These are phyloP conservation scores for Tryphoninae sp. DNA, from an alignment of 2,888 invertebrate species.

Conservation along the genomic window DNA sequence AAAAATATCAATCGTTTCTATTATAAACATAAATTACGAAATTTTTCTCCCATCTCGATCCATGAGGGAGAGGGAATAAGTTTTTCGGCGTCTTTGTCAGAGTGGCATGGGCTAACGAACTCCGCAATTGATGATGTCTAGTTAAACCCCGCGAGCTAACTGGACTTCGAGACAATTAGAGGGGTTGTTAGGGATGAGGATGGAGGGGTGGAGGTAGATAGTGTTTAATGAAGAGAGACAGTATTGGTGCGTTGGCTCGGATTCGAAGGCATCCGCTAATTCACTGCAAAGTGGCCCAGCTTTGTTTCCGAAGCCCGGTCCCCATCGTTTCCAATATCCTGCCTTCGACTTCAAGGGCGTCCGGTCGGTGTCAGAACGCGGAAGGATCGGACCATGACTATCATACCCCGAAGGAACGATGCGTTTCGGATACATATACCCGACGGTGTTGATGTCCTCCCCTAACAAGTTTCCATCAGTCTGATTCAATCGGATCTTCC, in stretches of 20 bases:
- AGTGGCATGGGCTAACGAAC: not conserved
- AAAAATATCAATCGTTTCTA: too few species aligned
- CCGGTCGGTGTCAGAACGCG: not conserved
- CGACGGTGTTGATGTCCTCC: too few species aligned
- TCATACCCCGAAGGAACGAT: too few species aligned
- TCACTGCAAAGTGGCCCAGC: conserved; percentile 40
- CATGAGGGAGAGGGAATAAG: not conserved
- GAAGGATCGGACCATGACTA: not conserved
- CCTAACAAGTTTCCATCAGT: too few species aligned
- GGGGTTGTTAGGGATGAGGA: not conserved
- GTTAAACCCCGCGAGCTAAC: conserved; percentile 3
- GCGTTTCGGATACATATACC: too few species aligned
- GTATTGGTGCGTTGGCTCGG: conserved; percentile 52
- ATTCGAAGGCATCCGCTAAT: conserved; percentile 33
- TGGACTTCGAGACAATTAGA: conserved; percentile 38
- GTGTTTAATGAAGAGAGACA: conserved; percentile 76
- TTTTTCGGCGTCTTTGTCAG: not conserved
- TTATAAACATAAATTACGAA: too few species aligned
- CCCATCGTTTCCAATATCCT: conserved; percentile 75
- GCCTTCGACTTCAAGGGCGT: conserved; percentile 67
- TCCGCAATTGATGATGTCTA: not conserved
- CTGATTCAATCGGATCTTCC: too few species aligned
- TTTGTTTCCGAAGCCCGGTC: conserved; percentile 64
- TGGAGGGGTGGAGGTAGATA: not conserved
- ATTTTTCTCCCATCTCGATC: too few species aligned